Evolutionary conservation across 2,888 invertebrate species (phyloP).

Genomic region (Diaperis boleti): DNA sequence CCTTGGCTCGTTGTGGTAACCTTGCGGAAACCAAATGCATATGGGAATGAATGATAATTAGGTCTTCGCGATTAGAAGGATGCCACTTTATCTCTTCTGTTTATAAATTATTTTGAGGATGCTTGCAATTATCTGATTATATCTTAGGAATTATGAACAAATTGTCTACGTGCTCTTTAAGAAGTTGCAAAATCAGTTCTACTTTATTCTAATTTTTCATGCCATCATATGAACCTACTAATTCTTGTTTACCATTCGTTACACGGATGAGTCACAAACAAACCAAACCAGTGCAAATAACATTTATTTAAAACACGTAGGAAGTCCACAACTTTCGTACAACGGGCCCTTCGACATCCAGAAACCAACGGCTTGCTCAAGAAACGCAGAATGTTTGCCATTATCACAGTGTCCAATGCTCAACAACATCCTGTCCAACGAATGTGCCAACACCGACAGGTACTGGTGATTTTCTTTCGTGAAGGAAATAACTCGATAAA

Average conservation of each 20-base stretch:
- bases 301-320: not conserved
- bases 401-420: constrained; percentile 71
- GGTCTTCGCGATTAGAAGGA: constrained; percentile 14
- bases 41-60: constrained; percentile 22
- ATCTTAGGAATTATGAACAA: no score
- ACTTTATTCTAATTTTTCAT: no score
- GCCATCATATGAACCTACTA: no score
- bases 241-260: no score
- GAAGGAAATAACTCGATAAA: constrained; percentile 27
- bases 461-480: no score
- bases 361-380: constrained; percentile 59
- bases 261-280: no score
- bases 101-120: constrained; percentile 1
- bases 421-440: constrained; percentile 70
- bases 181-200: no score
- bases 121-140: no score
- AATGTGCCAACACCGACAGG: constrained; percentile 73
- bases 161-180: no score
- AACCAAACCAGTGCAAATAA: not conserved
- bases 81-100: constrained; percentile 16
- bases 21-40: constrained; percentile 29
- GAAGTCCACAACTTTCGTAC: constrained; percentile 7
- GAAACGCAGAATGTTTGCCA: constrained; percentile 67
- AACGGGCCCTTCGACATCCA: constrained; percentile 33
- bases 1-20: constrained; percentile 15